Conservation (phyloP, 2,113 vertebrate species). For the Stigmatopora argus region DNA sequence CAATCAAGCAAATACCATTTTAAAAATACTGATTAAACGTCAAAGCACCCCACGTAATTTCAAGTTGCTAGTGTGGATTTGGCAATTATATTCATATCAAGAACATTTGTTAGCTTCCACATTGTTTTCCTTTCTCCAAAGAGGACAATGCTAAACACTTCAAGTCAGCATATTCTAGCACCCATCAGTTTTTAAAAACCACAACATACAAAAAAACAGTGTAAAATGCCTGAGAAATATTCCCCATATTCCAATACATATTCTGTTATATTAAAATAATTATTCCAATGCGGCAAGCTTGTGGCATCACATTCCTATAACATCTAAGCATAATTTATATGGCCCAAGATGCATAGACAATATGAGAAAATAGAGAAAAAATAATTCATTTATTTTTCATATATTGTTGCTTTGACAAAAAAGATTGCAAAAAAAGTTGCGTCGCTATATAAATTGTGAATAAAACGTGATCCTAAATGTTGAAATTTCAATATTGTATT, state of each 20-base stretch:
- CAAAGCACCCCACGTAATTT: constrained; percentile 36
- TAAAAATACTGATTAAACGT: constrained; percentile 53
- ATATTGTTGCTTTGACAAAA: no score
- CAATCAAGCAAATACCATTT: constrained; percentile 40
- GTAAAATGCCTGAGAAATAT: not conserved
- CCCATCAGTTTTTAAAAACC: not conserved
- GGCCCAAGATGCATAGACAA: not conserved
- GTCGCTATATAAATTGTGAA: no score
- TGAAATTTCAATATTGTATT: no score
- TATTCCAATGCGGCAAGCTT: not conserved
- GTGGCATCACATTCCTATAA: not conserved
- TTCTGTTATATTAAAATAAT: no score
- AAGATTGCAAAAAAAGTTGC: no score
- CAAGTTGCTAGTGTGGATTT: constrained; percentile 56
- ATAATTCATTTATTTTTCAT: no score
- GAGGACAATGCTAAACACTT: not conserved
- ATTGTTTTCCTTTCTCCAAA: not conserved
- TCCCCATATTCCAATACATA: no score
- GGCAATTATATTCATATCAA: constrained; percentile 32
- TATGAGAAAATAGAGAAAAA: not conserved
- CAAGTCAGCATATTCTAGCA: not conserved
- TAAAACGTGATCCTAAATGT: no score
- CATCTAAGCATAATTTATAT: not conserved
- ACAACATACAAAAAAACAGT: not conserved
- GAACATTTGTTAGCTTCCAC: not conserved